These are phyloP conservation scores for Pterocles gutturalis DNA, from an alignment of 2,113 vertebrate species.

Conservation along the genomic window DNA sequence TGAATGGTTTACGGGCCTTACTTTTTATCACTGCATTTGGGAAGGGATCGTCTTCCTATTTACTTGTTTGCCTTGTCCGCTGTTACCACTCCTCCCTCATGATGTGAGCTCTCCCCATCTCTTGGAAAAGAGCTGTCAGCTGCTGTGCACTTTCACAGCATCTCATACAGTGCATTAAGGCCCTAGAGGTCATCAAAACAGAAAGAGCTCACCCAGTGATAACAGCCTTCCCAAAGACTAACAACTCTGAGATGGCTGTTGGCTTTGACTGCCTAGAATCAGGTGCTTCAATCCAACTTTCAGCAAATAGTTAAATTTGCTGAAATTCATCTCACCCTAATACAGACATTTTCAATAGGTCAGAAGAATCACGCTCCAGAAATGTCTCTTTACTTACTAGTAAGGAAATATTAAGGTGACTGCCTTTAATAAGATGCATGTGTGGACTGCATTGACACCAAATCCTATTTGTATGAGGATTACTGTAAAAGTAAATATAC, in stretches of 20 bases:
- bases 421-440: neutral
- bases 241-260: neutral
- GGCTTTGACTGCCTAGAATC: neutral
- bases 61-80: neutral
- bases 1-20: neutral
- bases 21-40: neutral
- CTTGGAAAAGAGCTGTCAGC: neutral
- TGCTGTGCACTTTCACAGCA: neutral
- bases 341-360: neutral
- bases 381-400: neutral
- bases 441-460: neutral
- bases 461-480: neutral
- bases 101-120: neutral
- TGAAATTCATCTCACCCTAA: neutral
- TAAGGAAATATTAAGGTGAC: neutral
- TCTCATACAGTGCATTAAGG: neutral
- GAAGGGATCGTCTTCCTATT: neutral
- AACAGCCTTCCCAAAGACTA: neutral
- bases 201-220: neutral
- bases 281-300: neutral
- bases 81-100: neutral
- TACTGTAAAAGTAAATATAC: neutral
- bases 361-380: neutral
- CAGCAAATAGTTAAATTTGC: neutral
- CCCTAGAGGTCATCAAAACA: neutral